These are phyloP conservation scores for Anguilla japonica DNA, from an alignment of 2,113 vertebrate genomes.

Conservation along the genomic window DNA sequence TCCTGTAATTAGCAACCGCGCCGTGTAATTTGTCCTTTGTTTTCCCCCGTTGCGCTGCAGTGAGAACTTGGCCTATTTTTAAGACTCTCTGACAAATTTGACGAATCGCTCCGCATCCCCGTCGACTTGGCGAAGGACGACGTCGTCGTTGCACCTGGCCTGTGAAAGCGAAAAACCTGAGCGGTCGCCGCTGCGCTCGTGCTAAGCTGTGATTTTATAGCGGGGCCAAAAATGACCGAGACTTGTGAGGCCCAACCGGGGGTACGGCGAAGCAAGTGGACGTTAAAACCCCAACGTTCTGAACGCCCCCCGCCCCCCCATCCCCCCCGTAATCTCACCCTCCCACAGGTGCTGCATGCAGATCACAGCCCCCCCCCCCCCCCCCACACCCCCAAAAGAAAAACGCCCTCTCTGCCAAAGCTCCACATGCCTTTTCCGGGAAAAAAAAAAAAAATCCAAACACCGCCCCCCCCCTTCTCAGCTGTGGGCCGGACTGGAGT, in stretches of 20 bases:
- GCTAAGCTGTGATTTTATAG: neutral
- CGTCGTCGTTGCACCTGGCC: neutral
- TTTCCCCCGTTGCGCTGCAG: conserved; percentile 24
- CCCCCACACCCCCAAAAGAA: too few relatives aligned
- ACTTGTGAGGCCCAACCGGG: neutral
- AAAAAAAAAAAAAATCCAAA: conserved; percentile 47
- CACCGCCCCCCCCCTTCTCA: conserved; percentile 22
- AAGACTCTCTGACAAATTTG: conserved; percentile 13
- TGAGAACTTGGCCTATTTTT: conserved; percentile 32
- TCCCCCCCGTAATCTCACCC: conserved; percentile 37
- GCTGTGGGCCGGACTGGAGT: conserved; percentile 51
- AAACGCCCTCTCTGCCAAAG: conserved; percentile 13
- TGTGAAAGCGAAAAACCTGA: neutral
- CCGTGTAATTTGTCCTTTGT: conserved; percentile 44
- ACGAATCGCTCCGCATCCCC: conserved; percentile 11
- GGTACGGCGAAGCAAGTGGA: conserved; percentile 44
- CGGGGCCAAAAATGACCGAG: neutral
- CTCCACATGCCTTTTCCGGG: conserved; percentile 43
- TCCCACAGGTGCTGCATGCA: conserved; percentile 38
- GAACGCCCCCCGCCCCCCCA: neutral
- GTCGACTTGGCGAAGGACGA: conserved; percentile 4
- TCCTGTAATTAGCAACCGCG: conserved; percentile 34
- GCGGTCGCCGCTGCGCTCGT: neutral
- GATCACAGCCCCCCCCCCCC: neutral
- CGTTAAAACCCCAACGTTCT: conserved; percentile 44